Evolutionary conservation across 1,140 invertebrate genomes (phyloP).

Genomic region (Apocrypta bakeri): DNA sequence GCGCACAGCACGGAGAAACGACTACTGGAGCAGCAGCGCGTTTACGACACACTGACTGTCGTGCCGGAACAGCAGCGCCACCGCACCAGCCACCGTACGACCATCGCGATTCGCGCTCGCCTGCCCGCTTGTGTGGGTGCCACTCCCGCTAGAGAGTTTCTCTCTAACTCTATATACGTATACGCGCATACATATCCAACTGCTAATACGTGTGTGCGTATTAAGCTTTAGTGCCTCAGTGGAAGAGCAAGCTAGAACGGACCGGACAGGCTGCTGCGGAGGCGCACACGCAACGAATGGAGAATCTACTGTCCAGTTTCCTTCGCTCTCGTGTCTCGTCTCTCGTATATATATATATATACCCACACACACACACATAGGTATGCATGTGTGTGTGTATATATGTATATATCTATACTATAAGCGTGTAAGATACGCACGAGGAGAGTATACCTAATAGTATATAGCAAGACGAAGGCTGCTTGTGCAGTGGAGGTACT

Average conservation of each 20-base stretch:
- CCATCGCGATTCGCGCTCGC: not conserved
- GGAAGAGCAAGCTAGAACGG: no score
- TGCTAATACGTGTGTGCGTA: no score
- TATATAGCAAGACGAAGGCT: not conserved
- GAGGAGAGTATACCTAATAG: not conserved
- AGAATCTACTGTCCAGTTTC: no score
- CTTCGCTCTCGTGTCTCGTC: no score
- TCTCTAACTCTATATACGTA: not conserved
- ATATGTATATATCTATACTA: not conserved
- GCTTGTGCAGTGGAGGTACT: not conserved
- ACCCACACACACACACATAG: no score
- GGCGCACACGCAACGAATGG: no score
- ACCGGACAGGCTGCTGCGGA: no score
- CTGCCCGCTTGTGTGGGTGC: slow-evolving; percentile 26
- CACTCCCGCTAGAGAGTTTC: slow-evolving; percentile 19
- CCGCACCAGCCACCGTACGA: not conserved
- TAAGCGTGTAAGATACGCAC: no score
- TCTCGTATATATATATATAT: no score
- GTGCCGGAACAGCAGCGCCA: not conserved
- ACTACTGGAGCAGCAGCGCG: slow-evolving; percentile 32
- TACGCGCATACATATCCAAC: not conserved
- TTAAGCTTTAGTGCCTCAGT: no score
- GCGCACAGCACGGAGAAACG: not conserved
- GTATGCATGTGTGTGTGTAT: no score
- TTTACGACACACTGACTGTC: slow-evolving; percentile 39